These are phyloP conservation scores for Actinernus sp. DNA, from an alignment of 92 coral and sea anemone species.

Conservation along the genomic window DNA sequence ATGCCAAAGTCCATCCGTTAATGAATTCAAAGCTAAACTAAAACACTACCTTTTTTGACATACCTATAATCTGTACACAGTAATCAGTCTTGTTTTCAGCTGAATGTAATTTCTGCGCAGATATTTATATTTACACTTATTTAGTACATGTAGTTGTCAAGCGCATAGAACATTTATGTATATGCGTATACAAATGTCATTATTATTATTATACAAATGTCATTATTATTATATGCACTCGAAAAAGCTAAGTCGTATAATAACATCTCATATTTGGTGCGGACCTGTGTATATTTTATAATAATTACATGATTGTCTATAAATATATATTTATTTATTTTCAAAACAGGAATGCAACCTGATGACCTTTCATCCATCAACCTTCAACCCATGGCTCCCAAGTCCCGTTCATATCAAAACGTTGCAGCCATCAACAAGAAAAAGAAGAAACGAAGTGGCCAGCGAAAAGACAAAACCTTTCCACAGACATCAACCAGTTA, in stretches of 20 bases:
- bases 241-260: too few species aligned
- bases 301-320: neutral
- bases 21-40: too few species aligned
- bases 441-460: conserved; percentile 75
- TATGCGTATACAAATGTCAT: too few species aligned
- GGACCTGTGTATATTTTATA: neutral
- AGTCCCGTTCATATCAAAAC: conserved; percentile 79
- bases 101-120: too few species aligned
- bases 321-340: neutral
- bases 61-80: too few species aligned
- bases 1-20: too few species aligned
- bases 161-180: too few species aligned
- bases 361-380: conserved; percentile 90
- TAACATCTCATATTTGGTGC: neutral
- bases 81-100: too few species aligned
- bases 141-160: too few species aligned
- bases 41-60: too few species aligned
- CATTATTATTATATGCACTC: neutral
- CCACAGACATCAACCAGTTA: conserved; percentile 25
- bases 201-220: too few species aligned
- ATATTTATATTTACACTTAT: too few species aligned
- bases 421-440: conserved; percentile 75
- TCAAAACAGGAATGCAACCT: conserved; percentile 71
- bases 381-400: conserved; percentile 73
- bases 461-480: conserved; percentile 59